Percentiles rank a stretch among this genome's conserved stretches.
phyloP scores from a whole-genome alignment of 2,888 invertebrate genomes.

The Tetheella fluctuosa region DNA sequence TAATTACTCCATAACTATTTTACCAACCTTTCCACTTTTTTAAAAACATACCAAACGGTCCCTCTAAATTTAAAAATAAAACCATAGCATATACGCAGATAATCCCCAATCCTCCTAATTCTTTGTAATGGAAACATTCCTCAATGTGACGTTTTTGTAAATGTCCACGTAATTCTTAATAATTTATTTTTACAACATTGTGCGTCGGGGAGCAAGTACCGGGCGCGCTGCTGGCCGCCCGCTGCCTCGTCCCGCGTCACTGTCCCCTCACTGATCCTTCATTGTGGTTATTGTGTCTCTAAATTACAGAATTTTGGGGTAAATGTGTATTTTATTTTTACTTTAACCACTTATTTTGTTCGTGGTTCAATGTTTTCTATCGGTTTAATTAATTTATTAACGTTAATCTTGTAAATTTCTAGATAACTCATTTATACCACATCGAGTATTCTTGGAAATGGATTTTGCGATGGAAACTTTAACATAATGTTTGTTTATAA shows the following conservation, averaged over 20 bases:
- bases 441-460: too few species aligned
- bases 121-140: constrained; percentile 5
- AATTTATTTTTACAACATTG: constrained; percentile 2
- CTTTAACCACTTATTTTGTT: neutral
- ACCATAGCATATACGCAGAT: too few species aligned
- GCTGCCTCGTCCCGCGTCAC: constrained; percentile 7
- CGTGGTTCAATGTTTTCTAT: neutral
- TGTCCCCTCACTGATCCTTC: constrained; percentile 2
- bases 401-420: too few species aligned
- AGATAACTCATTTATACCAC: too few species aligned
- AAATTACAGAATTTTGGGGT: neutral
- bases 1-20: too few species aligned
- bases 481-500: too few species aligned
- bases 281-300: neutral
- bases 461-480: too few species aligned
- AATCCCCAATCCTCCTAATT: neutral
- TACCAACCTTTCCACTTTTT: too few species aligned
- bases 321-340: neutral
- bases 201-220: neutral
- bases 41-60: too few species aligned
- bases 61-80: too few species aligned
- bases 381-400: neutral
- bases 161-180: neutral
- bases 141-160: neutral
- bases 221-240: neutral